These are phyloP conservation scores for Metaphire vulgaris DNA, from an alignment of 1,140 invertebrate species.

Conservation along the genomic window DNA sequence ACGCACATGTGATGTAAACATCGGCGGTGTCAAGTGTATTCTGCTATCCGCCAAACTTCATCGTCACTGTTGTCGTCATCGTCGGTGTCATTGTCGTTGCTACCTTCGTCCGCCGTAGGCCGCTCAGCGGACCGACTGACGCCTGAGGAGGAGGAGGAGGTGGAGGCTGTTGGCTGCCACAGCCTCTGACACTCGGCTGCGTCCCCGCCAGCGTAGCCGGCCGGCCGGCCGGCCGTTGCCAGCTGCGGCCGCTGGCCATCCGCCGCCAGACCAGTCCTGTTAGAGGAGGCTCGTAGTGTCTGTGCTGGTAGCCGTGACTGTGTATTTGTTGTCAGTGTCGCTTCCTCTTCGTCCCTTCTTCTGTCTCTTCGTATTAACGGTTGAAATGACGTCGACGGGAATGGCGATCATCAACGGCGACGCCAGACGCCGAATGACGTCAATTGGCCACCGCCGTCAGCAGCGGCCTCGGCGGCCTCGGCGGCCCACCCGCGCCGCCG, in stretches of 20 bases:
- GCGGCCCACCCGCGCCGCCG: neutral
- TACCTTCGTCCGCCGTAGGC: too few species aligned
- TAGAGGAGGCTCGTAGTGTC: too few species aligned
- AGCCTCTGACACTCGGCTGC: neutral
- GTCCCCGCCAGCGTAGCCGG: too few species aligned
- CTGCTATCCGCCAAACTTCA: neutral
- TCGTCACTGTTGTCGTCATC: neutral
- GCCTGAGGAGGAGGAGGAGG: too few species aligned
- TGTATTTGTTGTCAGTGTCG: neutral
- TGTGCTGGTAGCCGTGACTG: too few species aligned
- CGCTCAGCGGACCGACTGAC: too few species aligned
- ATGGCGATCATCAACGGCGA: neutral
- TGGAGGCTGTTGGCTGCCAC: too few species aligned
- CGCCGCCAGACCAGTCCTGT: too few species aligned
- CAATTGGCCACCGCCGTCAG: neutral
- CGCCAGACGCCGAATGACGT: neutral
- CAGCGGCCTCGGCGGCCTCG: neutral
- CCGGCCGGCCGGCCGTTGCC: too few species aligned
- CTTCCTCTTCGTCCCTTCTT: neutral
- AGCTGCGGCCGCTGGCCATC: too few species aligned
- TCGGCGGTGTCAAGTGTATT: neutral
- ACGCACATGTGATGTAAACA: neutral
- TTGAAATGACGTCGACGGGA: neutral
- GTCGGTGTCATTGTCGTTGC: neutral
- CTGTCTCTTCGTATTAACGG: neutral